Evolutionary conservation across 2,888 invertebrate genomes (phyloP), one percentile per base, ranked within the genome.

Genomic region (Cephus spinipes): DNA sequence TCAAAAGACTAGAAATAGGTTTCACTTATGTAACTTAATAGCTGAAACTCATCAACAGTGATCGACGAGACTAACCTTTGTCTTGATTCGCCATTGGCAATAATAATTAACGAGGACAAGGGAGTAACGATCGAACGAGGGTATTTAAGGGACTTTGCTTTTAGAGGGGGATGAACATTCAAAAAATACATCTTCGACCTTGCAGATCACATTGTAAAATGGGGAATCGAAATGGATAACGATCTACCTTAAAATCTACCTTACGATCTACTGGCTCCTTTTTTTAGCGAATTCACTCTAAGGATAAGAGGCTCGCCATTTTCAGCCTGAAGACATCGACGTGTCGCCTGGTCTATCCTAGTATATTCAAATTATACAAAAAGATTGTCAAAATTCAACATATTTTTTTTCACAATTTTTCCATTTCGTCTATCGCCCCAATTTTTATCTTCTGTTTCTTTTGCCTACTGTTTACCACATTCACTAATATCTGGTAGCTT

Each of bases 331-430:
- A 71, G 32, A 71, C 71, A 71, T 71, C 33, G 71, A 71, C 71
- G 31, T 32, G 31, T 71, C 33, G 32, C 12, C 33, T 71, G 12
- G n/a, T 33, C 68, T 76, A 69, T 30, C 36, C 78, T 81, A 85
- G 80, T 79, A 82, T 85, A 81, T 83, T 83, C 78, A 86, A 86
- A 85, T 83, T 78, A 86, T 88, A 88, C 84, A 89, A 90, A 89
- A 89, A 89, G 89, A 89, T 89, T 87, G 89, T 89, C 89, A 85
- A 87, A 85, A 87, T 87, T 83, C 83, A 83, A 87, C 76, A 23
- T 76, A 75, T 79, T 74, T 31, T 36, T 36, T 73, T 77, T 34
- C 35, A 69, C 76, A 35, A 40, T 76, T 78, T 74, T 73, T 78
- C 55, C 55, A 55, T 9, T 69, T 55, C 40, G 71, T 73, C 31